Evolutionary conservation across 2,888 invertebrate species (phyloP), one percentile per base, ranked within the genome.

Genomic region (Syrphus vitripennis): DNA sequence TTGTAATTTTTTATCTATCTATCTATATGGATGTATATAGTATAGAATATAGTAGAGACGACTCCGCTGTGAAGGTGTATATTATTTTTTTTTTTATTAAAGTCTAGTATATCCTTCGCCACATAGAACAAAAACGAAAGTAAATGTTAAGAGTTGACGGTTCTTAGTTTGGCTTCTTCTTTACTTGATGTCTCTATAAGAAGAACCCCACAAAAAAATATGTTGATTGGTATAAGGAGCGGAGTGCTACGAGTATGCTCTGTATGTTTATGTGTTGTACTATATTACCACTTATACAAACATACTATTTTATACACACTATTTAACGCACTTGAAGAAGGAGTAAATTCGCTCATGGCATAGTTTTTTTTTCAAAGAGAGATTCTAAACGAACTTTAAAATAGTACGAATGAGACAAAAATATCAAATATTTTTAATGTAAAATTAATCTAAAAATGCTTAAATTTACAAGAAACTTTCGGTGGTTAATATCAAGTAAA

Each of bases 111-210:
- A 74, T 86, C 81, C 81, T 82, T 72, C 53, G 82, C 70, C 81
- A 77, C 70, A 82, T 77, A 78, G 82, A 82, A 86, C 59, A 86
- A 86, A 86, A 86, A 82, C 69, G 82, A 82, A 86, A 86, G 86
- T 86, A 78, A 82, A 70, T 86, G 77, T 74, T 81, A 76, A 76
- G 74, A 86, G 78, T 78, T 78, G 82, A 69, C 63, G 72, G 82
- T 78, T 86, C 63, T 78, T 82, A 24, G 82, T 81, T 81, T 77
- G 77, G 72, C 81, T 77, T 72, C 81, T 86, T 59, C 34, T 59
- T 65, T 61, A 40, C 70, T 12, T 59, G 57, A 57, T 80, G 76
- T 42, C 67, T 34, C 77, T 69, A 74, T 67, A 77, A 81, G 57
- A 70, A 80, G 57, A 70, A 76, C 59, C 71, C n/a, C n/a, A n/a